Evolutionary conservation across 2,888 invertebrate species (phyloP), one percentile per base, ranked within the genome.

Genomic region (Conops quadrifasciatus): DNA sequence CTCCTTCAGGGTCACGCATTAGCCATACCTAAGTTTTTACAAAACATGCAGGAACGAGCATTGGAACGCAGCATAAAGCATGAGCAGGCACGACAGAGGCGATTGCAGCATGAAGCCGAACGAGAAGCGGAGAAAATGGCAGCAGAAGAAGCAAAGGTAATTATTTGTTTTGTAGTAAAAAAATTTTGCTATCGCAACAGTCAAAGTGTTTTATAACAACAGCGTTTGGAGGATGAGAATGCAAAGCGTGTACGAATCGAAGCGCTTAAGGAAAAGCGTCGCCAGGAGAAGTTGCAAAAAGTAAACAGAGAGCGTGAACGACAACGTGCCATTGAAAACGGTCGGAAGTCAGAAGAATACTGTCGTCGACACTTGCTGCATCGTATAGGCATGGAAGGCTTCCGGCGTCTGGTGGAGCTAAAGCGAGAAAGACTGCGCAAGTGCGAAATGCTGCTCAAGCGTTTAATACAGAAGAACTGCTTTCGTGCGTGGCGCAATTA

Each of bases 21-120:
- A 71, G 71, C 83, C 11, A 89, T 90, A 49, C 93, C 93, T 2
- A 90, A 90, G 80, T 91, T 93, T 80, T 81, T 93, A 59, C 88
- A 89, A 81, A 88, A 91, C 81, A 92, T 93, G 92, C 91, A 93
- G 79, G 89, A 91, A 71, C 88, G 92, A 72, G 92, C 93, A 0
- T 83, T 90, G 53, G 90, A 91, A 75, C 87, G 93, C 51, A 90
- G 86, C 68, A 76, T 84, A 16, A 80, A 80, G 1, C 86, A 86
- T 71, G 84, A 86, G 69, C 80, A 85, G 80, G 82, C 87, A 2
- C 80, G 80, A n/a, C 83, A 84, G 73, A 76, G 87, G 72, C 79
- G 88, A 75, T 77, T 82, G 13, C 77, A 82, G 65, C 74, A 85
- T 62, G 82, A 85, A 72, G 80, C 86, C 53, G 82, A 87, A 80